These are phyloP conservation scores for Maconellicoccus hirsutus DNA, from an alignment of 1,140 invertebrate species.

Conservation along the genomic window DNA sequence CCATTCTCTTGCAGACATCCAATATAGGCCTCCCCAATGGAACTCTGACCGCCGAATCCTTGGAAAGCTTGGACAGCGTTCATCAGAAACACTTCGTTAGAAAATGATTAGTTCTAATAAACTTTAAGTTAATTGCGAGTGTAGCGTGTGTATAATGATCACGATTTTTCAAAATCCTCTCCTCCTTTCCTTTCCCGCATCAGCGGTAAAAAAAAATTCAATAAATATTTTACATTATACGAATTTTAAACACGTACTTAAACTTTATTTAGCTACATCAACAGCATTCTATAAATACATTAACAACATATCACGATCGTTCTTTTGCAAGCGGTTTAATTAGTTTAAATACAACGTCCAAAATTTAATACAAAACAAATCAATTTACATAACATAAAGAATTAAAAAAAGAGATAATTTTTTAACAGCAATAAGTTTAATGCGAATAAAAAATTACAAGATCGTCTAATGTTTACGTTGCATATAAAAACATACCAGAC, in stretches of 20 bases:
- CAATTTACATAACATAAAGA: neutral
- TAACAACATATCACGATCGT: conserved; percentile 3
- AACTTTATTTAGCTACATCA: conserved; percentile 2
- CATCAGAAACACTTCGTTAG: neutral
- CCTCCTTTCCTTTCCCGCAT: neutral
- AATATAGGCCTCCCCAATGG: neutral
- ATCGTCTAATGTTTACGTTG: conserved; percentile 3
- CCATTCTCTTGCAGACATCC: neutral
- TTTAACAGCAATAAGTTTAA: conserved; percentile 18
- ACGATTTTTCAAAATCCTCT: neutral
- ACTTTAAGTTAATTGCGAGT: no score
- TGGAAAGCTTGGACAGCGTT: conserved; percentile 3
- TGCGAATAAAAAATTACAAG: conserved; percentile 22
- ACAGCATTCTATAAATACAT: neutral
- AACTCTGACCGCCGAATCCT: neutral
- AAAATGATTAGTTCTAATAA: neutral
- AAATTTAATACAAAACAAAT: neutral
- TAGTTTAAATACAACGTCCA: neutral
- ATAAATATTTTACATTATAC: neutral
- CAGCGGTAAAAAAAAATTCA: neutral
- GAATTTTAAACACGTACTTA: neutral
- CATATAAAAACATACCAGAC: conserved; percentile 7
- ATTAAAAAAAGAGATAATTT: neutral
- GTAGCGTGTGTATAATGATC: no score
- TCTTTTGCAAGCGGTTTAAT: neutral